These are phyloP conservation scores for Anthopleura sola DNA, from an alignment of 64 coral and sea anemone genomes.

Conservation along the genomic window DNA sequence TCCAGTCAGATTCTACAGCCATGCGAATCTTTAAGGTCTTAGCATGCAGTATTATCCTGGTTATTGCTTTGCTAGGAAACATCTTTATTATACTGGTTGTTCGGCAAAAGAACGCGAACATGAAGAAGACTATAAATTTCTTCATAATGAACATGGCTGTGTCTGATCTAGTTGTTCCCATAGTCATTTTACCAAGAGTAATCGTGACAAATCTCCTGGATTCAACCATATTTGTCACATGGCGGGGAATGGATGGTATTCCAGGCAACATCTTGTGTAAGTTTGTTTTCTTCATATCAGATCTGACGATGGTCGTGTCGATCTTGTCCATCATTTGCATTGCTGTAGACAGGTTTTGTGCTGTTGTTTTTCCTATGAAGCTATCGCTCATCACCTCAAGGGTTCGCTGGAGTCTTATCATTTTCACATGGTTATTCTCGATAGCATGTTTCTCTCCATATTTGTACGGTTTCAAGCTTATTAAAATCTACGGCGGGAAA, in stretches of 20 bases:
- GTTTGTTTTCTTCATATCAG: constrained; percentile 14
- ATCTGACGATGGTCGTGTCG: constrained; percentile 31
- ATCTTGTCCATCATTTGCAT: constrained; percentile 25
- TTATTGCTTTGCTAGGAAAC: constrained; percentile 5
- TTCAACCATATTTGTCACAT: not conserved
- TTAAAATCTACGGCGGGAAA: not conserved
- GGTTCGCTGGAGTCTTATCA: constrained; percentile 4
- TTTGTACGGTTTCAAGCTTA: constrained; percentile 19
- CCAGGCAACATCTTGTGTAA: constrained; percentile 33
- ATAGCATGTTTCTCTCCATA: constrained; percentile 9
- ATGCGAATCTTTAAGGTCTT: not conserved
- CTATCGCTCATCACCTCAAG: constrained; percentile 12
- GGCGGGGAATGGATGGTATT: constrained; percentile 13
- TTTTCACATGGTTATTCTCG: constrained; percentile 17
- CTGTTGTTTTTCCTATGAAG: constrained; percentile 43
- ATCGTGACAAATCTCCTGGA: constrained; percentile 12
- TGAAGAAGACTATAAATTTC: constrained; percentile 39
- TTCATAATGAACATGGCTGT: constrained; percentile 40
- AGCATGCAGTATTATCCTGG: not conserved
- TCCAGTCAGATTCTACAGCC: not conserved
- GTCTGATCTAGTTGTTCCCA: constrained; percentile 29
- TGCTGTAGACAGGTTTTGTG: constrained; percentile 31
- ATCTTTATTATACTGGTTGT: constrained; percentile 16
- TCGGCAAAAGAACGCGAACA: constrained; percentile 15
- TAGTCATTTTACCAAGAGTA: constrained; percentile 42